These are phyloP conservation scores for Leptopilina syphax DNA, from an alignment of 2,888 invertebrate genomes.

Conservation along the genomic window DNA sequence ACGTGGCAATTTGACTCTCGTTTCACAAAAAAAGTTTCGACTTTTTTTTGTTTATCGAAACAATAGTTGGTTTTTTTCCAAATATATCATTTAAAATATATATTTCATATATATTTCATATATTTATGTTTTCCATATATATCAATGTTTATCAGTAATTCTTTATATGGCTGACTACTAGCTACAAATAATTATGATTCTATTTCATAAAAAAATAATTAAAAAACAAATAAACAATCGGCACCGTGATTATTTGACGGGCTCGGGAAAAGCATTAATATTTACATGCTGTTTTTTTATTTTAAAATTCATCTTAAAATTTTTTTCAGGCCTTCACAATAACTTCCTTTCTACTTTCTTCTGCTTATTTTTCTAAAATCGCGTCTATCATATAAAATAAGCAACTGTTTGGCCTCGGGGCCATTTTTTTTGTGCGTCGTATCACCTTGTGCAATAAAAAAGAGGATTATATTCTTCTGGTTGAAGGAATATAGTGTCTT, in stretches of 20 bases:
- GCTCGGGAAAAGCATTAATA: slow-evolving; percentile 32
- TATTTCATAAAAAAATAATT: slow-evolving; percentile 33
- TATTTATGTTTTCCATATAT: slow-evolving; percentile 61
- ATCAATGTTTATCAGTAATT: slow-evolving; percentile 69
- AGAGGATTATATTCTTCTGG: slow-evolving; percentile 3
- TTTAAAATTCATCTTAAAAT: slow-evolving; percentile 28
- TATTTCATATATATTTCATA: slow-evolving; percentile 60
- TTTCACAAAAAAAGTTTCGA: slow-evolving; percentile 42
- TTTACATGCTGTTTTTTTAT: slow-evolving; percentile 17
- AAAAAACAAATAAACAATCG: slow-evolving; percentile 33
- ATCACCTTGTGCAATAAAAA: slow-evolving; percentile 10
- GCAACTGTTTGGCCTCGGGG: slow-evolving; percentile 8
- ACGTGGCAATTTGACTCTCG: slow-evolving; percentile 50
- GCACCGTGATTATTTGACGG: slow-evolving; percentile 1
- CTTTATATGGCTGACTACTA: slow-evolving; percentile 73
- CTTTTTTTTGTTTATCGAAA: slow-evolving; percentile 61
- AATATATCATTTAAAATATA: slow-evolving; percentile 73
- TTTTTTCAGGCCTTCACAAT: slow-evolving; percentile 16
- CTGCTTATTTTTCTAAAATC: slow-evolving; percentile 13
- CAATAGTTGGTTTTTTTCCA: slow-evolving; percentile 63
- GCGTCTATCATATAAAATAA: slow-evolving; percentile 24
- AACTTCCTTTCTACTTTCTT: slow-evolving; percentile 19
- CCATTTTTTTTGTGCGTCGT: slow-evolving; percentile 15
- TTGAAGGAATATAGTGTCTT: slow-evolving; percentile 35
- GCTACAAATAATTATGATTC: slow-evolving; percentile 54